These are phyloP conservation scores for Drosophila quadrilineata DNA, from an alignment of 1,140 invertebrate species.

Conservation along the genomic window DNA sequence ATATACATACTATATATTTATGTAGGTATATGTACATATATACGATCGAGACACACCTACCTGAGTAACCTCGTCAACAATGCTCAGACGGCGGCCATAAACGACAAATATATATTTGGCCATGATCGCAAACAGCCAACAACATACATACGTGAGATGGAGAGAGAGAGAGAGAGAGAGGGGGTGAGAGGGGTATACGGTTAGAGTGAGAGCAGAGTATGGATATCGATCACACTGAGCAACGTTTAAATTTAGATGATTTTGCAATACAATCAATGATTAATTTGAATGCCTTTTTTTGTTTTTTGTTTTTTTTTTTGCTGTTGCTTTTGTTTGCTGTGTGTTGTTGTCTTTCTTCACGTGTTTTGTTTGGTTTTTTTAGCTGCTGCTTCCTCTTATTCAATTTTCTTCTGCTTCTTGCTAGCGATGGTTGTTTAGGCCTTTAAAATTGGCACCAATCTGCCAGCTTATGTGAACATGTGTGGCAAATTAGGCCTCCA, in stretches of 20 bases:
- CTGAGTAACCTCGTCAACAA: constrained; percentile 32
- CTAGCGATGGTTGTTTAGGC: constrained; percentile 38
- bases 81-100: constrained; percentile 4
- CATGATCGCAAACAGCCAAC: constrained; percentile 64
- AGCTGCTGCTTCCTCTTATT: no score
- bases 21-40: no score
- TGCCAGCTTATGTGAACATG: constrained; percentile 50
- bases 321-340: no score
- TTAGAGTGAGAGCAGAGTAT: no score
- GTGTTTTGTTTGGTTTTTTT: constrained; percentile 17
- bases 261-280: constrained; percentile 73
- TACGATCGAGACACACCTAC: constrained; percentile 54
- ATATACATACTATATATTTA: no score
- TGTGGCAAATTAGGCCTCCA: constrained; percentile 25
- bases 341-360: constrained; percentile 14
- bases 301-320: constrained; percentile 4
- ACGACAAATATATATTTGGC: constrained; percentile 58
- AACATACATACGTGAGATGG: constrained; percentile 29
- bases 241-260: constrained; percentile 60
- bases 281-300: constrained; percentile 46
- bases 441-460: constrained; percentile 71
- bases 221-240: not conserved
- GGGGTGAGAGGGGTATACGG: no score
- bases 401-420: no score
- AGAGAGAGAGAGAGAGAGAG: not conserved